Percentiles rank a stretch among this genome's conserved stretches.
Conservation (phyloP, 2,113 vertebrate species). For the human (Homo sapiens) region DNA sequence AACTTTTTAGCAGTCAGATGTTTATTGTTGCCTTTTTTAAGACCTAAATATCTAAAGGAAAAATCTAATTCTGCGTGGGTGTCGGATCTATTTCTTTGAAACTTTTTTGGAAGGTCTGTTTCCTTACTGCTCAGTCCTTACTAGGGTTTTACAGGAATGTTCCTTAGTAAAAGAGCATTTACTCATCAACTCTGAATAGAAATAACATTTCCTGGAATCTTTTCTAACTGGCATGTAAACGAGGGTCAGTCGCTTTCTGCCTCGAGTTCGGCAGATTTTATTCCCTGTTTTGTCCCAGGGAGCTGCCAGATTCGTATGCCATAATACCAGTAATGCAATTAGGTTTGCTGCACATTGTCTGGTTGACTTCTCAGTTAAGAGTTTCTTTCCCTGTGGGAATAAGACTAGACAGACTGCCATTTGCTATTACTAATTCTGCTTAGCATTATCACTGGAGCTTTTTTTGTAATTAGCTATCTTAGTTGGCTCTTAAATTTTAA, state of each 20-base stretch:
- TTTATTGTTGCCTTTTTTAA: conserved; percentile 46
- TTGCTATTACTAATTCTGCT: conserved; percentile 89
- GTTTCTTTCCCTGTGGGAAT: conserved; percentile 87
- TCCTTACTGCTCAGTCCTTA: rapidly evolving
- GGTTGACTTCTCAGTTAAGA: conserved; percentile 88
- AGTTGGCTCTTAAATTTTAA: conserved; percentile 93
- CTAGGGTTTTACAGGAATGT: neutral
- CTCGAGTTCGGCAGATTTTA: conserved; percentile 67
- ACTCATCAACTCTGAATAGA: neutral
- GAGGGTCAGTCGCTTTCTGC: conserved; percentile 68
- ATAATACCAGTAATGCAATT: conserved; percentile 84
- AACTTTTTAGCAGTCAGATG: conserved; percentile 68
- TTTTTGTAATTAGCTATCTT: conserved; percentile 91
- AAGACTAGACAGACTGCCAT: conserved; percentile 90
- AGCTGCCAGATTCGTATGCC: conserved; percentile 83
- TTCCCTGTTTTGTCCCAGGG: conserved; percentile 75
- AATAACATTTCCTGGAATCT: neutral
- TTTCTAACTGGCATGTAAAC: neutral
- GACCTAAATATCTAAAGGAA: conserved; percentile 65
- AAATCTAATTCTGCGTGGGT: neutral
- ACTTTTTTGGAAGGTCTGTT: neutral
- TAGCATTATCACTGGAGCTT: conserved; percentile 86
- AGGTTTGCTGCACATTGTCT: conserved; percentile 83
- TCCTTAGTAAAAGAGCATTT: neutral
- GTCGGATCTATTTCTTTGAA: neutral